Base-by-base conservation (phyloP, 1,140 invertebrate species). In the Meloidogyne exigua region DNA sequence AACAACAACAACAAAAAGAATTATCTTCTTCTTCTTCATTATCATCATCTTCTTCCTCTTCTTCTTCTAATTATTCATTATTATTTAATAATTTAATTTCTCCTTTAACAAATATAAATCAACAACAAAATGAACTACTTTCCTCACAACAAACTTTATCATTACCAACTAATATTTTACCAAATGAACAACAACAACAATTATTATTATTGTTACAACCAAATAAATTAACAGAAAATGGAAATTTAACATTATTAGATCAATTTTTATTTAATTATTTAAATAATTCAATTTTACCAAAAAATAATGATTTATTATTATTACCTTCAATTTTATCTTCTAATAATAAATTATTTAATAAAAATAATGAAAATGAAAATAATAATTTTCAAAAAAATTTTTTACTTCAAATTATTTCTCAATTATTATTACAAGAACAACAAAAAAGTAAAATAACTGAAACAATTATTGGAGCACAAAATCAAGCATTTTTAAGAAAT, bases 351-450 rank as follows among this genome's bases (percentile, higher is more conserved):
- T n/a, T n/a, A n/a, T n/a, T n/a, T n/a, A 57, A 57, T n/a, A 57
- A 7, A n/a, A n/a, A 57, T n/a, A 57, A 9, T 57, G 49, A 12
- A 57, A 57, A 57, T 23, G 23, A 7, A 3, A 25, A 73, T 28
- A 62, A 73, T 42, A 32, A 73, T 36, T 62, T 65, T 9, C 66
- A 68, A 42, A 32, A 42, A 68, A 42, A 68, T 32, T 11, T 64
- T 13, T 62, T 73, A 1, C 23, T 73, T 36, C 72, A 73, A 64
- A 25, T 73, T 23, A 73, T 73, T 36, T 23, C 44, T 65, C 62
- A 73, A 73, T 39, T 73, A 73, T 39, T 73, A 65, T 13, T 73
- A 21, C 72, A 73, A 21, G 57, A 73, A 28, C 70, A 72, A 72
- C 70, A 72, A 57, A 49, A 42, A 72, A 39, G 3, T 44, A 23